A percentile compares a stretch with the other conserved stretches of the same genome.
These are phyloP conservation scores for Axea sp. DNA, from an alignment of 2,888 invertebrate species.

Conservation along the genomic window DNA sequence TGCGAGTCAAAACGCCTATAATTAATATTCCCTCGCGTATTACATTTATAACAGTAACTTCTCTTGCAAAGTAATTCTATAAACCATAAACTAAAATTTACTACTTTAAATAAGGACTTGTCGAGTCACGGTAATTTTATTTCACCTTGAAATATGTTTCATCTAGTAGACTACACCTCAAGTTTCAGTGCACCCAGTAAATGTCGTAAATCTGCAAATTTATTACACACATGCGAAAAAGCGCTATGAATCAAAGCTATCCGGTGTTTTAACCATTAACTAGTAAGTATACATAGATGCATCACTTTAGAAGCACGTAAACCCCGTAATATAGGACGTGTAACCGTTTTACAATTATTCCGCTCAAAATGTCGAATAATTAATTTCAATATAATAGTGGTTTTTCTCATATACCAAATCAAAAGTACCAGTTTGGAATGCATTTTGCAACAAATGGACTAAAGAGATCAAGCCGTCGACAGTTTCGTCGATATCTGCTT, in stretches of 20 bases:
- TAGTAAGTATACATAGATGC: conserved; percentile 43
- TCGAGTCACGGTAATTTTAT: conserved; percentile 39
- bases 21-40: conserved; percentile 24
- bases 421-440: conserved; percentile 3
- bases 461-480: conserved; percentile 16
- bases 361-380: conserved; percentile 15
- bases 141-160: conserved; percentile 45
- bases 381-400: conserved; percentile 19
- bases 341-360: conserved; percentile 48
- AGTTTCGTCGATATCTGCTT: conserved; percentile 67
- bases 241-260: conserved; percentile 54
- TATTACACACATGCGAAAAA: conserved; percentile 45
- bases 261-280: conserved; percentile 44
- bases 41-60: conserved; percentile 19
- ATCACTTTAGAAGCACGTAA: conserved; percentile 49
- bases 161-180: conserved; percentile 38
- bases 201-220: conserved; percentile 51
- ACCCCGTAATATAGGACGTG: conserved; percentile 38
- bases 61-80: conserved; percentile 29
- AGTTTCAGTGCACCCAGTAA: conserved; percentile 35
- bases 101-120: conserved; percentile 45
- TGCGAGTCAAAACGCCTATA: conserved; percentile 7
- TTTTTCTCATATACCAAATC: too few relatives aligned
- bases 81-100: conserved; percentile 37
- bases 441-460: conserved; percentile 14